Evolutionary conservation across 2,888 invertebrate genomes (phyloP), one percentile per base, ranked within the genome.

Genomic region (Drosophila kambysellisi): DNA sequence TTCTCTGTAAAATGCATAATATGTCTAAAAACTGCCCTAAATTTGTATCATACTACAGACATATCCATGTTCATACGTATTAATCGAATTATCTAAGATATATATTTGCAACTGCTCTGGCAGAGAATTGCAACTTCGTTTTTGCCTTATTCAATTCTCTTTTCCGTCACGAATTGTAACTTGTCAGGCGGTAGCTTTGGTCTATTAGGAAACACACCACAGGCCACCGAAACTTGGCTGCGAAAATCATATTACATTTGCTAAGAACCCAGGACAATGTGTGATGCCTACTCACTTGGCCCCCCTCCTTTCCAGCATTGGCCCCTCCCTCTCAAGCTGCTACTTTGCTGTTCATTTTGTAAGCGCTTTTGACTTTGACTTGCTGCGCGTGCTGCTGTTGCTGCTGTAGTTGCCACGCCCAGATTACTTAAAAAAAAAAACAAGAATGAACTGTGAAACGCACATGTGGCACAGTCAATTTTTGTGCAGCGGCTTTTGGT

Each of bases 401-500:
- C 65, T 25, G 75, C 46, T 64, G 70, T 63, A 43, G 50, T 54
- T 70, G 81, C 82, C 88, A 84, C 90, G 90, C 84, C 86, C 66
- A 61, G 46, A 25, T 1, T 46, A 4, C 20, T 57, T 17, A 43
- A 59, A 15, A 60, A 20, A 43, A 59, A 15, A 25, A 53, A 46
- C 35, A 39, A 56, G 32, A 69, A 75, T 29, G 17, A 48, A 79
- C 39, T 62, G 64, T 41, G 73, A 81, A 83, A 76, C 75, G 82
- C 79, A 82, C 79, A 82, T 82, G 82, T 67, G 74, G 66, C 74
- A 73, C 65, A 59, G 43, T 48, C 65, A 64, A 79, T 82, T 79
- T 81, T 48, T 48, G 64, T 83, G 89, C 74, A 88, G 90, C 90
- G 85, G 85, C 89, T 66, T 85, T 85, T 85, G 85, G 85, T 90